phyloP scores from a whole-genome alignment of 2,797 vertebrate genomes.

The Hoplostethus atlanticus region DNA sequence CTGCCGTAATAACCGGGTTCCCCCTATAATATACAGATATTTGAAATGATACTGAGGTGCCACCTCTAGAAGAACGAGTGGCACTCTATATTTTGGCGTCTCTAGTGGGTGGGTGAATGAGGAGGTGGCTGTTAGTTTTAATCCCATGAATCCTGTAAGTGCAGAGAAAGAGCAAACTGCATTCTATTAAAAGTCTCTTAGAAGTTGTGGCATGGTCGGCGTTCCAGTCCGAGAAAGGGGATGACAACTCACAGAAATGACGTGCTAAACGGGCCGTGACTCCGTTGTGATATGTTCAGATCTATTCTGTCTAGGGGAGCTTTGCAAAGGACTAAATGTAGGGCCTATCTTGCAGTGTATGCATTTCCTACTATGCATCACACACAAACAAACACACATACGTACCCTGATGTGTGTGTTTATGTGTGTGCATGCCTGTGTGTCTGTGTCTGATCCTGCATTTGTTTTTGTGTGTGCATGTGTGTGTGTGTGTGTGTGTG shows the following conservation, averaged over 20 bases:
- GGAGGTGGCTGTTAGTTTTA: constrained; percentile 73
- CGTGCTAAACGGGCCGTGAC: too few relatives aligned
- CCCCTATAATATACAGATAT: constrained; percentile 64
- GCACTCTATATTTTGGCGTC: constrained; percentile 57
- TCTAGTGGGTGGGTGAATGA: constrained; percentile 34
- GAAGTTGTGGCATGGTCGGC: too few relatives aligned
- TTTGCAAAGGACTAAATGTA: constrained; percentile 6
- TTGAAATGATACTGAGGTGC: constrained; percentile 53
- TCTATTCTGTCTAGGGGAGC: not conserved
- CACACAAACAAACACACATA: constrained; percentile 4
- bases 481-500: not conserved
- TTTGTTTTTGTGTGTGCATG: constrained; percentile 1
- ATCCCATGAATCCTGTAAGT: constrained; percentile 71
- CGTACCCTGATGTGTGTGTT: not conserved
- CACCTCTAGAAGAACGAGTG: constrained; percentile 27
- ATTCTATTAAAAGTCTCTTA: constrained; percentile 55
- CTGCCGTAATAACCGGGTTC: constrained; percentile 71
- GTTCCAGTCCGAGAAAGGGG: too few relatives aligned
- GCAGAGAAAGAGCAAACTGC: constrained; percentile 38
- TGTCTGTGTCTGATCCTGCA: not conserved
- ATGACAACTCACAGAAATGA: too few relatives aligned
- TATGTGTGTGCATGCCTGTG: constrained; percentile 24
- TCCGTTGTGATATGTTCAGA: not conserved
- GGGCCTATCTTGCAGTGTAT: constrained; percentile 39
- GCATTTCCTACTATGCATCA: constrained; percentile 25